phyloP scores from a whole-genome alignment of 2,797 vertebrate genomes.

The Cynodonichthys magdalenae region DNA sequence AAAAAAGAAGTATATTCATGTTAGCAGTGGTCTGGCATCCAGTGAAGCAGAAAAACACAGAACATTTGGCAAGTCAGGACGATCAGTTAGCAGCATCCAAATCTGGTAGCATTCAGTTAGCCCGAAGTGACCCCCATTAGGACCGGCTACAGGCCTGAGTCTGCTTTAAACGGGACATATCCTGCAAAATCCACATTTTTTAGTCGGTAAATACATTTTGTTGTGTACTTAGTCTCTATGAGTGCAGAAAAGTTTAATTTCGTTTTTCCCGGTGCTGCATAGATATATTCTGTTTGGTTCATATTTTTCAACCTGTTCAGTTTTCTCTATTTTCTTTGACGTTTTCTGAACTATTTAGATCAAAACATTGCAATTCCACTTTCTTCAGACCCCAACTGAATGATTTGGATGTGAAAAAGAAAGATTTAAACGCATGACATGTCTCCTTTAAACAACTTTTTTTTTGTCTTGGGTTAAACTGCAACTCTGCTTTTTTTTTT shows the following conservation, averaged over 20 bases:
- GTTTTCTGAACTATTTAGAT: too few species aligned
- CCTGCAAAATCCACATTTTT: too few species aligned
- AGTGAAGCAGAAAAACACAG: slow-evolving; percentile 52
- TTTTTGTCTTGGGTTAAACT: slow-evolving; percentile 50
- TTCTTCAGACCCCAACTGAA: too few species aligned
- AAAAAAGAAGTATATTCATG: slow-evolving; percentile 63
- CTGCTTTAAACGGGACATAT: slow-evolving; percentile 33
- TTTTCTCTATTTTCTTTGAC: too few species aligned
- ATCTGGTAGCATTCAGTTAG: slow-evolving; percentile 37
- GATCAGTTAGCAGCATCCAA: slow-evolving; percentile 33
- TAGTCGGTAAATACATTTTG: too few species aligned
- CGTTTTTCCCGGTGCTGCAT: too few species aligned
- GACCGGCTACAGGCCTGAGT: slow-evolving; percentile 25
- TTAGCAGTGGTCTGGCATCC: slow-evolving; percentile 68
- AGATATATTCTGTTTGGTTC: too few species aligned
- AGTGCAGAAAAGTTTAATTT: too few species aligned
- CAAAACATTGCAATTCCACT: too few species aligned
- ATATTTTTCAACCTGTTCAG: too few species aligned
- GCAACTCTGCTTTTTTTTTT: slow-evolving; percentile 51
- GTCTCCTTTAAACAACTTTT: slow-evolving; percentile 46
- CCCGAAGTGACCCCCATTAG: slow-evolving; percentile 45
- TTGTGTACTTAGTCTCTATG: too few species aligned
- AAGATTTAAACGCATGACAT: slow-evolving; percentile 8
- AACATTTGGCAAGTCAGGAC: slow-evolving; percentile 48
- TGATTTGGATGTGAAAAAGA: too few species aligned